Conservation (phyloP, 2,113 vertebrate genomes). For the Elephas maximus region DNA sequence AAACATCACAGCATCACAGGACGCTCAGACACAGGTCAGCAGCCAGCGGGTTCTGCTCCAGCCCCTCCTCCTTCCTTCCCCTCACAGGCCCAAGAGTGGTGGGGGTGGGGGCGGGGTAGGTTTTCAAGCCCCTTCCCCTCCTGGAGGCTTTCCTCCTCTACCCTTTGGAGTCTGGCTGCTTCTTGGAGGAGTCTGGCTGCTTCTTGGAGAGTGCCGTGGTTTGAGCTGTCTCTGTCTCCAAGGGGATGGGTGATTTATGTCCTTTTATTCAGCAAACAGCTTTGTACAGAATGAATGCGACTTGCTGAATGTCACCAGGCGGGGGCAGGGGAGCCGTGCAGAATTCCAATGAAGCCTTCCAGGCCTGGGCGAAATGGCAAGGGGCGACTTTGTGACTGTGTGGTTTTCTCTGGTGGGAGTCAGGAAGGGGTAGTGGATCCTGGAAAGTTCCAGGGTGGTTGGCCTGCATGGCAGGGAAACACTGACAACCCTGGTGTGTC, state of each 20-base stretch:
- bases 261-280: conserved; percentile 73
- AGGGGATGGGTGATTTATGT: conserved; percentile 60
- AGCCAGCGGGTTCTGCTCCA: too few species aligned
- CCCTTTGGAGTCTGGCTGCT: not conserved
- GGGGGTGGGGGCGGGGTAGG: not conserved
- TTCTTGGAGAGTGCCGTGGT: not conserved
- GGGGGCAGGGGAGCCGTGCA: not conserved
- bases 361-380: not conserved
- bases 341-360: conserved; percentile 54
- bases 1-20: not conserved
- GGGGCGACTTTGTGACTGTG: not conserved
- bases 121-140: not conserved
- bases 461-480: not conserved
- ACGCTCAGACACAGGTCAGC: not conserved
- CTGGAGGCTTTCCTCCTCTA: not conserved
- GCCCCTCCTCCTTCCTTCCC: not conserved
- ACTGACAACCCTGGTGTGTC: not conserved
- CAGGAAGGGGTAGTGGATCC: not conserved
- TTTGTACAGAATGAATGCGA: conserved; percentile 6
- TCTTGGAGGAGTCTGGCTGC: not conserved
- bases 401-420: not conserved
- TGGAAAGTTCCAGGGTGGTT: not conserved
- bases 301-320: conserved; percentile 63
- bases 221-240: conserved; percentile 52
- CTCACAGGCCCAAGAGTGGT: not conserved